phyloP scores from a whole-genome alignment of 2,797 vertebrate genomes.

The Nannoperca obscura region DNA sequence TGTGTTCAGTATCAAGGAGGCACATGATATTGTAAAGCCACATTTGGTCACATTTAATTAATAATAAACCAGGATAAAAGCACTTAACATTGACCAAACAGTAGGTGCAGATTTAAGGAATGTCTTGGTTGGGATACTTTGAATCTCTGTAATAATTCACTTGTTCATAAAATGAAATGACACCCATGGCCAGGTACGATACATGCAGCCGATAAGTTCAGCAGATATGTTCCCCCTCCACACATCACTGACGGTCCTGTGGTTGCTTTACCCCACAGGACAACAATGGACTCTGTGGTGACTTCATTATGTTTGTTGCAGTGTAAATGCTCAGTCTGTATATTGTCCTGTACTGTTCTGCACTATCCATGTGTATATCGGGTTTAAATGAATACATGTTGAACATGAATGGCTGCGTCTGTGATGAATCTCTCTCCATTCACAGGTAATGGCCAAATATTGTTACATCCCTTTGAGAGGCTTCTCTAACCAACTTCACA shows the following conservation, averaged over 20 bases:
- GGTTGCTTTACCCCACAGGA: not conserved
- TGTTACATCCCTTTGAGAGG: slow-evolving; percentile 15
- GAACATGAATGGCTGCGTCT: slow-evolving; percentile 24
- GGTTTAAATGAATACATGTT: not conserved
- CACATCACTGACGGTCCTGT: not conserved
- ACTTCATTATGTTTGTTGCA: not conserved
- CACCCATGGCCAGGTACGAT: not conserved
- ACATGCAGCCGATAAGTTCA: not conserved
- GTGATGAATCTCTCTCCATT: slow-evolving; percentile 12
- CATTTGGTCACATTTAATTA: too few species aligned
- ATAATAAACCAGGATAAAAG: too few species aligned
- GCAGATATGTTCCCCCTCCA: not conserved
- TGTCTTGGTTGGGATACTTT: too few species aligned
- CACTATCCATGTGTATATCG: not conserved
- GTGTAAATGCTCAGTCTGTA: not conserved
- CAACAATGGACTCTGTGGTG: not conserved
- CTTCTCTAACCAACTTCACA: slow-evolving; percentile 1
- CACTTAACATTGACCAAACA: not conserved
- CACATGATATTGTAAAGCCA: too few species aligned
- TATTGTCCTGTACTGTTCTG: slow-evolving; percentile 1
- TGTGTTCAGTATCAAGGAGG: too few species aligned
- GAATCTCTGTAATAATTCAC: too few species aligned
- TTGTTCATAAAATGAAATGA: not conserved
- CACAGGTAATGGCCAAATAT: slow-evolving; percentile 17
- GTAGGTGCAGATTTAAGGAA: not conserved